Conservation (phyloP, 2,797 vertebrate species). For the Syndactyla subalaris region DNA sequence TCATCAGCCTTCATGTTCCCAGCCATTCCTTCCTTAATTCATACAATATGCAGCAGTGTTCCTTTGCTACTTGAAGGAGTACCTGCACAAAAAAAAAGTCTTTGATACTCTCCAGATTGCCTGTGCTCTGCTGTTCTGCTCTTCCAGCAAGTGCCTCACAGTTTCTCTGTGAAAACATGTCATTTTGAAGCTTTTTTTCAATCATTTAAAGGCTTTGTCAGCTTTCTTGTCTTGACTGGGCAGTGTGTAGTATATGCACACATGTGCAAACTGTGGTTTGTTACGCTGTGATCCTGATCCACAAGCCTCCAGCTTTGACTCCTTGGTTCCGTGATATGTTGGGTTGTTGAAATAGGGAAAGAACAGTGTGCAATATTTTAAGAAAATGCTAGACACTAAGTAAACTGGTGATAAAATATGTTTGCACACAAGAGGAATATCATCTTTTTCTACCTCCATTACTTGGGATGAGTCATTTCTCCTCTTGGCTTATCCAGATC, state of each 20-base stretch:
- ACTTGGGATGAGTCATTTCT: background rate
- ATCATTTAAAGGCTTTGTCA: background rate
- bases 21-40: background rate
- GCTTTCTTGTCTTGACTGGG: background rate
- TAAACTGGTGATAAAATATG: background rate
- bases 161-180: background rate
- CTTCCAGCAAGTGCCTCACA: background rate
- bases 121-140: background rate
- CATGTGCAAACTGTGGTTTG: background rate
- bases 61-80: background rate
- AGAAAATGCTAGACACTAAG: background rate
- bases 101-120: background rate
- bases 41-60: background rate
- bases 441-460: background rate
- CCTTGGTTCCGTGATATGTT: background rate
- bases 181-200: background rate
- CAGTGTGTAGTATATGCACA: background rate
- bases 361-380: background rate
- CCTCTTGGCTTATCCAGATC: background rate
- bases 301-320: background rate
- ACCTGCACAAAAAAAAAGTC: background rate
- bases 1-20: background rate
- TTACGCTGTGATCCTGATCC: background rate
- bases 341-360: background rate
- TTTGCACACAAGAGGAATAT: background rate